Conservation (phyloP, 2,888 invertebrate species). For the Oscheius myriophilus region DNA sequence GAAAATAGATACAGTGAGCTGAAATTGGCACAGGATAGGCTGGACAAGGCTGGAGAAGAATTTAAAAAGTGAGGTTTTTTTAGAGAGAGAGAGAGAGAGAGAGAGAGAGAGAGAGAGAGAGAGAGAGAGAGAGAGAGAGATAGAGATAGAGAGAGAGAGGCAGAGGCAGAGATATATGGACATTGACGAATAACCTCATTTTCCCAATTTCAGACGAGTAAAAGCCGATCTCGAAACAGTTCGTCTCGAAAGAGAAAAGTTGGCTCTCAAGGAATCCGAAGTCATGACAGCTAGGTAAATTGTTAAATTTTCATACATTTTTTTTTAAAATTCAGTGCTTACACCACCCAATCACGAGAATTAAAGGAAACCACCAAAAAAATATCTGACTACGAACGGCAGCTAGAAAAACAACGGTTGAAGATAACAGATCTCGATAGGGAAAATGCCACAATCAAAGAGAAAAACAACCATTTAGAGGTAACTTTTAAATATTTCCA, state of each 20-base stretch:
- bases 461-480: slow-evolving; percentile 4
- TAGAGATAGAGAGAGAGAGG: background rate
- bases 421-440: slow-evolving; percentile 8
- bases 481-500: background rate
- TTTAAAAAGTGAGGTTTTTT: slow-evolving; percentile 22
- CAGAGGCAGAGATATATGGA: too few species aligned
- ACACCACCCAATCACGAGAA: slow-evolving; percentile 4
- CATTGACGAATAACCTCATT: background rate
- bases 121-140: background rate
- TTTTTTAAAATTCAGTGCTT: slow-evolving; percentile 9
- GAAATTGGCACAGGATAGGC: slow-evolving; percentile 19
- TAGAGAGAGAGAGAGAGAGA: background rate
- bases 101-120: slow-evolving; percentile 1
- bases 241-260: slow-evolving; percentile 28
- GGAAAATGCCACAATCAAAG: slow-evolving; percentile 7
- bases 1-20: slow-evolving; percentile 28
- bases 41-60: slow-evolving; percentile 24
- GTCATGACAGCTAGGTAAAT: slow-evolving; percentile 9
- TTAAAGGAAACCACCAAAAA: slow-evolving; percentile 8
- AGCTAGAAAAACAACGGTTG: background rate
- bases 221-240: slow-evolving; percentile 24
- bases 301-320: background rate
- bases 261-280: slow-evolving; percentile 22
- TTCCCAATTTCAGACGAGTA: slow-evolving; percentile 19
- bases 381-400: slow-evolving; percentile 4